Percentiles rank a stretch among this genome's conserved stretches.
These are phyloP conservation scores for Leguminivora glycinivorella DNA, from an alignment of 1,140 invertebrate species.

Conservation along the genomic window DNA sequence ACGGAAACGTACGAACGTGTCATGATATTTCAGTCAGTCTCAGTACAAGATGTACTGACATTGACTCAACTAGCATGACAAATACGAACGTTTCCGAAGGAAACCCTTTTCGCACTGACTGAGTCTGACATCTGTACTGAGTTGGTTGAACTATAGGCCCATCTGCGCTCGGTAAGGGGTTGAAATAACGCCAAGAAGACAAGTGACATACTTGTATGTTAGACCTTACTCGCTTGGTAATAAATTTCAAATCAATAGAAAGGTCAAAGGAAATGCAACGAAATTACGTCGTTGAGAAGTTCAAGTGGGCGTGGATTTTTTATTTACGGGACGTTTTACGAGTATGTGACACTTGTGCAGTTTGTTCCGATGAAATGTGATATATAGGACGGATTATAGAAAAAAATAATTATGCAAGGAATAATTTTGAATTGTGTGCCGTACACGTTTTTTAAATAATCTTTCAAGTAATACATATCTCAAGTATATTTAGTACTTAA, in stretches of 20 bases:
- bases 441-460: background rate
- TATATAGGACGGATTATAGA: background rate
- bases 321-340: background rate
- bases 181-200: background rate
- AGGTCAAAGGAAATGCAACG: background rate
- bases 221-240: background rate
- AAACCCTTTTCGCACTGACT: too few relatives aligned
- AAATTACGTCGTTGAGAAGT: background rate
- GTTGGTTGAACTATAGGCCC: too few relatives aligned
- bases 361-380: background rate
- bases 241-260: background rate
- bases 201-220: background rate
- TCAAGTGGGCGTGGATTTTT: background rate
- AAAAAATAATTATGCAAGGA: background rate
- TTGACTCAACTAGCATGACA: too few relatives aligned
- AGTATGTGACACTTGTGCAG: slow-evolving; percentile 3
- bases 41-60: too few relatives aligned
- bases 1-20: too few relatives aligned
- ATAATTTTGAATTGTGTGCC: background rate
- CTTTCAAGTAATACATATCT: too few relatives aligned
- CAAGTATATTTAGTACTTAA: too few relatives aligned
- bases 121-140: too few relatives aligned
- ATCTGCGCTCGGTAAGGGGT: too few relatives aligned
- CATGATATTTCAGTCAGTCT: too few relatives aligned
- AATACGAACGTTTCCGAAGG: too few relatives aligned